Evolutionary conservation across 2,113 vertebrate species (phyloP).

Genomic region (Hippocampus barbouri): DNA sequence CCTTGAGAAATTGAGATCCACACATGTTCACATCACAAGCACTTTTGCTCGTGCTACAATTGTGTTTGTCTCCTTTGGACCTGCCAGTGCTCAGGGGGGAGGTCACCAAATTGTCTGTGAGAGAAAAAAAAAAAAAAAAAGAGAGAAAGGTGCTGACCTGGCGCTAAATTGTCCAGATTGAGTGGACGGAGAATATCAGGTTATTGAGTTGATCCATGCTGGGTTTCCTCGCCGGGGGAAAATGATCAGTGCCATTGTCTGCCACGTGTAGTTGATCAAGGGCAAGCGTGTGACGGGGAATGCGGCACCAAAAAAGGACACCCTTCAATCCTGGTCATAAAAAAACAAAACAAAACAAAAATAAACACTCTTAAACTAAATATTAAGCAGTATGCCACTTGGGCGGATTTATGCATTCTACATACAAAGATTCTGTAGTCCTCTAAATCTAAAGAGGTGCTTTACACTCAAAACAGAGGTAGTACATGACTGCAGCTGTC

Average conservation of each 20-base stretch:
- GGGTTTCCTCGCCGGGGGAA: conserved; percentile 68
- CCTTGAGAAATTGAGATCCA: conserved; percentile 63
- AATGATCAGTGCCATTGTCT: conserved; percentile 69
- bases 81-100: conserved; percentile 68
- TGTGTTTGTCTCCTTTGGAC: conserved; percentile 55
- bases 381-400: conserved; percentile 37
- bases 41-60: conserved; percentile 41
- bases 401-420: conserved; percentile 24
- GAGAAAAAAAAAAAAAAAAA: conserved; percentile 51
- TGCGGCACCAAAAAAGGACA: conserved; percentile 41
- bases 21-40: conserved; percentile 63
- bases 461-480: conserved; percentile 41
- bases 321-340: conserved; percentile 10
- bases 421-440: conserved; percentile 26
- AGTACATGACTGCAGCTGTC: conserved; percentile 57
- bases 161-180: conserved; percentile 76
- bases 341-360: not conserved
- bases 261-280: conserved; percentile 72
- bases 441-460: conserved; percentile 35
- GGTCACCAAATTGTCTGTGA: conserved; percentile 76
- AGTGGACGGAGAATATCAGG: conserved; percentile 74
- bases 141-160: conserved; percentile 69
- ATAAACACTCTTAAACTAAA: conserved; percentile 49
- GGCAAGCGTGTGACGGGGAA: conserved; percentile 62
- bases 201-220: conserved; percentile 79